Base-by-base conservation (phyloP, 2,797 vertebrate species). In the Aldrovandia affinis region DNA sequence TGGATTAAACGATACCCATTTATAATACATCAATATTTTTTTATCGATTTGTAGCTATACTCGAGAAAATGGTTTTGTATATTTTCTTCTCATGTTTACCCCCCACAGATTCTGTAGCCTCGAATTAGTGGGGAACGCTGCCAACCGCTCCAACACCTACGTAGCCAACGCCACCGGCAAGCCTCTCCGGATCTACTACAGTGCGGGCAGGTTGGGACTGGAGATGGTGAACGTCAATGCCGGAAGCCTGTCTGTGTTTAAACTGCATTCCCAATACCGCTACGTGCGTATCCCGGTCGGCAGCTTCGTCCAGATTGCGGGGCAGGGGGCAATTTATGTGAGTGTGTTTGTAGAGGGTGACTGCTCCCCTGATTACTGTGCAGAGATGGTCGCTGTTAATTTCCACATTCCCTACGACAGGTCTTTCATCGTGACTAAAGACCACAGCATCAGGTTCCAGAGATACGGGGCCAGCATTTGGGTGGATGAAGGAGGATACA, bases 371-470 rank as follows among this genome's bases (percentile, higher is more conserved):
- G 65, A 68, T 10, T 4, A 36, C n/a, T 63, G 65, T n/a, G 33
- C 3, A 14, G 1, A 68, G 10, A 68, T 25, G 5, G 28, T 68
- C 65, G 4, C 14, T 28, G 3, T 3, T 3, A 68, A 68, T 36
- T 68, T 68, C 65, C 65, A 68, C 65, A 36, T 63, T 63, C 59
- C 59, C 18, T 63, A 4, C n/a, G 59, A 63, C 59, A 63, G 59
- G 59, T 63, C 59, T 20, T 63, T 63, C 59, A 63, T 63, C n/a
- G 59, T 63, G n/a, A 63, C 59, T n/a, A n/a, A n/a, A n/a, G n/a
- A n/a, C n/a, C n/a, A n/a, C n/a, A n/a, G n/a, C n/a, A n/a, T n/a
- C n/a, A 28, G n/a, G 22, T 63, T 63, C 18, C 59, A 63, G n/a
- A 63, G 22, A 63, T 63, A 63, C 22, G 59, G 59, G n/a, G 59